Conservation (phyloP, 2,888 invertebrate genomes). For the Anticlea derivata region DNA sequence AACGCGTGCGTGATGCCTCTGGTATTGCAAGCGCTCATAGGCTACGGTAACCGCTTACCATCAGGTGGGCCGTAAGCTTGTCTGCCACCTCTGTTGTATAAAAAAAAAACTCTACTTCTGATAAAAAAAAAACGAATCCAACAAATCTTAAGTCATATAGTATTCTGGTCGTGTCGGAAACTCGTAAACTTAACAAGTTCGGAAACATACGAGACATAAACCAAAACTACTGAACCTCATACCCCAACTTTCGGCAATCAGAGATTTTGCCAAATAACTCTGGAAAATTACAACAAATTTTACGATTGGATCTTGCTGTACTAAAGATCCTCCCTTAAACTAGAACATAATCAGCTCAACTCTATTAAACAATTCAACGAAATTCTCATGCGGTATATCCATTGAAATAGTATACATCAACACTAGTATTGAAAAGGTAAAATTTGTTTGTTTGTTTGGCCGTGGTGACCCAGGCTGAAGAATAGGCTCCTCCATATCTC, state of each 20-base stretch:
- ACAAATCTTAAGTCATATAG: not conserved
- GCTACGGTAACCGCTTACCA: too few species aligned
- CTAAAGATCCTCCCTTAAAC: not conserved
- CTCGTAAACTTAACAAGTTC: conserved; percentile 12
- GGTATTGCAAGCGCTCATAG: too few species aligned
- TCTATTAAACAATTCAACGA: not conserved
- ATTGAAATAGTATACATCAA: conserved; percentile 14
- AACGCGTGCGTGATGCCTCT: too few species aligned
- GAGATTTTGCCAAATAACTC: conserved; percentile 8
- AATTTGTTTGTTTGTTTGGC: too few species aligned
- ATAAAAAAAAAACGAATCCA: not conserved
- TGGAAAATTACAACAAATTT: conserved; percentile 7
- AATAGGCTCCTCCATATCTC: too few species aligned
- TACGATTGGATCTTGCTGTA: conserved; percentile 1
- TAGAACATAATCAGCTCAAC: not conserved
- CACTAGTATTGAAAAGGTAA: too few species aligned
- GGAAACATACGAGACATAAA: conserved; percentile 13
- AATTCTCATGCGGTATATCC: conserved; percentile 1
- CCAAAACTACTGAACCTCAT: not conserved
- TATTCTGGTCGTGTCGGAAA: not conserved
- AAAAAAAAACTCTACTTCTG: too few species aligned
- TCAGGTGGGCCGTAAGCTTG: too few species aligned
- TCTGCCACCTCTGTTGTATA: too few species aligned
- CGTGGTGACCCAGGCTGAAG: too few species aligned
- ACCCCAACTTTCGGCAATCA: conserved; percentile 8